A percentile compares a stretch with the other conserved stretches of the same genome.
Evolutionary conservation across 2,888 invertebrate species (phyloP).

Genomic region (Eulithis prunata): DNA sequence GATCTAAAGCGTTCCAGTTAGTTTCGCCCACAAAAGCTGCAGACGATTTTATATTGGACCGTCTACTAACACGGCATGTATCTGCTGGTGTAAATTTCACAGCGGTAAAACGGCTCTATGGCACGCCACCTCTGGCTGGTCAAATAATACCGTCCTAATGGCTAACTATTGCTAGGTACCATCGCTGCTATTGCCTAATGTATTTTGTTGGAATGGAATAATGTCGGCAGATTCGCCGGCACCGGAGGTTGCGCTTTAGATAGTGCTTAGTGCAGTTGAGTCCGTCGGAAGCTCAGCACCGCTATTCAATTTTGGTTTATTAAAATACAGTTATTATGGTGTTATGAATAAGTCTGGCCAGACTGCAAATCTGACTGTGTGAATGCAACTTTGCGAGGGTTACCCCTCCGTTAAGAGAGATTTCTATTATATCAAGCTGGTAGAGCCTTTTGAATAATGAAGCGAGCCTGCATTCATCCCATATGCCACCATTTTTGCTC

Average conservation of each 20-base stretch:
- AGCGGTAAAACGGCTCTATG: conserved; percentile 68
- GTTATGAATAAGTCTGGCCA: conserved; percentile 45
- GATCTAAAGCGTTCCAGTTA: conserved; percentile 72
- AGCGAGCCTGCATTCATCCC: conserved; percentile 23
- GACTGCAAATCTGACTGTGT: conserved; percentile 32
- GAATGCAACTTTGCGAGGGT: conserved; percentile 32
- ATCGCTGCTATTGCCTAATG: conserved; percentile 67
- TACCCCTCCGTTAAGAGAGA: conserved; percentile 26
- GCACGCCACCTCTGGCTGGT: conserved; percentile 80
- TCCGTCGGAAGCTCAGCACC: conserved; percentile 56
- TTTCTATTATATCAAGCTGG: conserved; percentile 29
- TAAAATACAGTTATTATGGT: conserved; percentile 57
- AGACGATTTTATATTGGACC: conserved; percentile 80
- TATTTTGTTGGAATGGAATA: conserved; percentile 78
- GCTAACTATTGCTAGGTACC: conserved; percentile 61
- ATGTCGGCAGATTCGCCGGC: conserved; percentile 58
- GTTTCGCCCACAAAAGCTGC: conserved; percentile 78
- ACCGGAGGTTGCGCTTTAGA: conserved; percentile 71
- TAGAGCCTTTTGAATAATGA: conserved; percentile 29
- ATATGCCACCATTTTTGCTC: conserved; percentile 3
- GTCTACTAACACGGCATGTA: conserved; percentile 67
- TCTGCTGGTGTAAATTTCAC: conserved; percentile 76
- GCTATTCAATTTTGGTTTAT: conserved; percentile 70
- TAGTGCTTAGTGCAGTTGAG: conserved; percentile 62
- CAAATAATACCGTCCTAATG: conserved; percentile 80